Base-by-base conservation (phyloP, 1,140 invertebrate species). In the Drosophila leontia region DNA sequence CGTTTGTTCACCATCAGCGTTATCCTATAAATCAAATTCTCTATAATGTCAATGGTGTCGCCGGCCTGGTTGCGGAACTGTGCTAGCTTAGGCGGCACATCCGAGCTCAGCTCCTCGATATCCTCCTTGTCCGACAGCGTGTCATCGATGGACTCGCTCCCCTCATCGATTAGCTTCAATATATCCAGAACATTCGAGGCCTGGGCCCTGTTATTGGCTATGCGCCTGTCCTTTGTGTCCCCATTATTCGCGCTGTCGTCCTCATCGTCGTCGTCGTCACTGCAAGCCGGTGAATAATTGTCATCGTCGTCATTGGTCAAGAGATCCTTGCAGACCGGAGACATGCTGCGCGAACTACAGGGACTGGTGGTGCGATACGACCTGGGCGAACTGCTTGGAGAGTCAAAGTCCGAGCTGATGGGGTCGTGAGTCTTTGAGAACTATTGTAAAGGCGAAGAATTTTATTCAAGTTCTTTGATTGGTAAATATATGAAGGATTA, bases 261-360 rank as follows among this genome's bases (percentile, higher is more conserved):
- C 12, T 92, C 92, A n/a, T 91, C 91, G 44, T 91, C 76, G 19
- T 87, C 92, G 42, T 92, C 92, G 41, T 92, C 92, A 55, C 92
- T 92, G 53, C 92, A 92, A 13, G 92, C 90, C 0, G 92, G 92
- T n/a, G 92, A 93, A 80, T 93, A 93, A 55, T 91, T 85, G 39
- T 93, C 92, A 62, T 91, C 83, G 45, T 93, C 90, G 53, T 88
- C 84, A 17, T 87, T 80, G 35, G 62, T 58, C 53, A 86, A 53
- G 15, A 83, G 45, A 59, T 82, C 61, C 62, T 74, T 71, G 75
- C 78, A 70, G 11, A 91, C 68, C 2, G 92, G 92, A 3, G 92
- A 92, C 86, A 92, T 91, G 53, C 92, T 86, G 7, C 92, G 80
- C 1, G 92, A 92, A 62, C 92, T 93, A 41, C 91, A 92, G 0